phyloP scores from a whole-genome alignment of 2,113 vertebrate species.

The Noctilio leporinus region DNA sequence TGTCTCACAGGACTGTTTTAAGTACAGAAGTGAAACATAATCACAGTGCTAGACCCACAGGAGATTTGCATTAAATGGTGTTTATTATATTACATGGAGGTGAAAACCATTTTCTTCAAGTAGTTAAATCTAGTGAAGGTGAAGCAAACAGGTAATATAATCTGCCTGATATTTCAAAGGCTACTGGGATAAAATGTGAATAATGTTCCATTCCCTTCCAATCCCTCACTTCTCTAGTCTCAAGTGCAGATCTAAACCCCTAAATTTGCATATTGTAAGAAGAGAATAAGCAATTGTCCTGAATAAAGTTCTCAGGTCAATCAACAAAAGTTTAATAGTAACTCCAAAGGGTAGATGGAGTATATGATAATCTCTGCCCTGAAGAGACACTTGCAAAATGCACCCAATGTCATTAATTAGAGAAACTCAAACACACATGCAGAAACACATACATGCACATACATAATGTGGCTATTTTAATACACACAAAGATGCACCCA shows the following conservation, averaged over 20 bases:
- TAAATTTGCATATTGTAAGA: not conserved
- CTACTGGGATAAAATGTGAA: not conserved
- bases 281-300: not conserved
- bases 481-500: not conserved
- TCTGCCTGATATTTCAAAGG: not conserved
- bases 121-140: not conserved
- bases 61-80: not conserved
- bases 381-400: not conserved
- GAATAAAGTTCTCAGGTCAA: not conserved
- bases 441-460: not conserved
- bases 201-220: not conserved
- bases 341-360: not conserved
- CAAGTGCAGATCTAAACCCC: not conserved
- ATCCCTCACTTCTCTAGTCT: not conserved
- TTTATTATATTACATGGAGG: not conserved
- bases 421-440: not conserved
- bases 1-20: not conserved
- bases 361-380: not conserved
- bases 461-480: not conserved
- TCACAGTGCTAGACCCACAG: not conserved
- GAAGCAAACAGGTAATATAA: not conserved
- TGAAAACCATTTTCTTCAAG: not conserved
- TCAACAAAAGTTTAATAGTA: not conserved
- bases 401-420: not conserved
- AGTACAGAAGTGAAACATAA: not conserved